Percentiles rank a stretch among this genome's conserved stretches.
These are phyloP conservation scores for Drosophila merina DNA, from an alignment of 2,888 invertebrate genomes.

Conservation along the genomic window DNA sequence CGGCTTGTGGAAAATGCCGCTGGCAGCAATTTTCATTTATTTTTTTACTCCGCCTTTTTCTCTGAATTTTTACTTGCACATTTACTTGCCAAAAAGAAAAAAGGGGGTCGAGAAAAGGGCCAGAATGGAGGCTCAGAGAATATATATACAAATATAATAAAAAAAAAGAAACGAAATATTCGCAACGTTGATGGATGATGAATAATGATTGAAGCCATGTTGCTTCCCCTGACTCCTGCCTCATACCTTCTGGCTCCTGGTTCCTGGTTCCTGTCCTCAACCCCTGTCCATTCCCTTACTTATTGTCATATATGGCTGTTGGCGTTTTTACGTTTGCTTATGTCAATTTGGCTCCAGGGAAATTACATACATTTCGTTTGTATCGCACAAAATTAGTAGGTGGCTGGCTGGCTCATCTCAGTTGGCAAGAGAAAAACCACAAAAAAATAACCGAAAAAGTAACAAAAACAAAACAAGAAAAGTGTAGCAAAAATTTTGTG, in stretches of 20 bases:
- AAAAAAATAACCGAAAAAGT: slow-evolving; percentile 33
- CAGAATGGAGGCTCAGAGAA: slow-evolving; percentile 8
- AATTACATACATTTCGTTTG: slow-evolving; percentile 78
- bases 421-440: background rate
- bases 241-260: too few relatives aligned
- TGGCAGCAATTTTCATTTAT: slow-evolving; percentile 69
- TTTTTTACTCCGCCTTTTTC: slow-evolving; percentile 54
- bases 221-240: slow-evolving; percentile 3
- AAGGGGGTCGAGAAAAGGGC: background rate
- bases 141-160: slow-evolving; percentile 29
- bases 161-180: slow-evolving; percentile 44
- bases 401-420: slow-evolving; percentile 23
- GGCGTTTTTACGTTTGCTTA: slow-evolving; percentile 76
- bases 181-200: slow-evolving; percentile 78
- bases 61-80: slow-evolving; percentile 55
- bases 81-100: slow-evolving; percentile 67
- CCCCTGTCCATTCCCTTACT: slow-evolving; percentile 20
- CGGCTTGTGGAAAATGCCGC: slow-evolving; percentile 60
- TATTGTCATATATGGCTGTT: slow-evolving; percentile 77
- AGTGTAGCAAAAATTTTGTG: slow-evolving; percentile 13
- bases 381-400: slow-evolving; percentile 75
- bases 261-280: background rate
- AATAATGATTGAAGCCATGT: slow-evolving; percentile 77
- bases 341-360: slow-evolving; percentile 77
- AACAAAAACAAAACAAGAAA: slow-evolving; percentile 5